Evolutionary conservation across 2,797 vertebrate species (phyloP), one percentile per base, ranked within the genome.

Genomic region (Macropus fuliginosus): DNA sequence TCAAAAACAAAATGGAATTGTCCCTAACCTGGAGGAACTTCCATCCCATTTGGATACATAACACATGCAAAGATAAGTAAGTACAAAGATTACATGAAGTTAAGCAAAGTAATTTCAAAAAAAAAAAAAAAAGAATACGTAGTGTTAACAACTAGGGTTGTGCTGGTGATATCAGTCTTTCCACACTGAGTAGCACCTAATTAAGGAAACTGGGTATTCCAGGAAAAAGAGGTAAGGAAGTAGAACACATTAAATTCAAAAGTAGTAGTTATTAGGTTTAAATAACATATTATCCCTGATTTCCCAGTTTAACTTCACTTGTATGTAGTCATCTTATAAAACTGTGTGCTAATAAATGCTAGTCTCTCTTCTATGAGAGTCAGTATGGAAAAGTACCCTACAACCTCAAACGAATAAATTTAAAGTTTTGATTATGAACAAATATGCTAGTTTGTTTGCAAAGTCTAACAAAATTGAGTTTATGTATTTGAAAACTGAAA

Each of bases 401-500:
- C 0, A 95, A 34, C 6, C 56, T 87, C 62, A 97, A 93, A 94
- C 97, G 59, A 95, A 95, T 81, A 57, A 97, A 90, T 91, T 97
- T 81, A 95, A 94, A 34, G 56, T 50, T 95, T 95, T 97, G 92
- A 96, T 96, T 97, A 96, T 24, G 0, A 56, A 94, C 52, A 95
- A 93, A 91, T 94, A 4, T 95, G 66, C 55, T n/a, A 90, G 59
- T 95, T 93, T 91, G 93, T 97, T 97, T 96, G 93, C 91, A 98
- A 97, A 28, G 34, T 94, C 46, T 29, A 97, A 96, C 97, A 97
- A 97, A 96, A 92, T 95, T 81, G 93, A 96, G 29, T 98, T 98
- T 97, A 94, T 97, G 31, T 89, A 95, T 97, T 96, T 97, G 50
- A 98, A 97, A 97, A 97, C 46, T 95, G n/a, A 94, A 98, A 98